A percentile compares a stretch with the other conserved stretches of the same genome.
phyloP scores from a whole-genome alignment of 2,797 vertebrate genomes.

The Eospalax fontanierii region DNA sequence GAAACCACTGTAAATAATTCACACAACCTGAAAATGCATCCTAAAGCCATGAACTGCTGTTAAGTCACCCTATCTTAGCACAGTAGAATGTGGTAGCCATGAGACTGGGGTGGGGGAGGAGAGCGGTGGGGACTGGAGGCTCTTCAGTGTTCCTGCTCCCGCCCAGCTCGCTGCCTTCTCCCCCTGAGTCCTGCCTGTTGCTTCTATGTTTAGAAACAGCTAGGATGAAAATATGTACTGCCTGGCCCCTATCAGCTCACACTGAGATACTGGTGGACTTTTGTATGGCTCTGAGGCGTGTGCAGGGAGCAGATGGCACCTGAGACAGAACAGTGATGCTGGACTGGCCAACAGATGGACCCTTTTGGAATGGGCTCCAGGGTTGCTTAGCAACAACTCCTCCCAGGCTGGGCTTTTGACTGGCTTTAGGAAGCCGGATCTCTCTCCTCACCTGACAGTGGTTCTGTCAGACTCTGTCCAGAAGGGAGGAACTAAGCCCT shows the following conservation, averaged over 20 bases:
- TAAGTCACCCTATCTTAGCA: background rate
- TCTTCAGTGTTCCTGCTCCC: background rate
- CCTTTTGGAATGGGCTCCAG: slow-evolving; percentile 50
- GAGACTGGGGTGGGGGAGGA: background rate
- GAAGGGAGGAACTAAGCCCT: background rate
- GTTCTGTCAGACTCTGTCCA: background rate
- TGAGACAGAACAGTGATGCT: background rate
- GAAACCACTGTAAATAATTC: background rate
- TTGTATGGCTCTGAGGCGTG: slow-evolving; percentile 56
- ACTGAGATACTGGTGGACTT: slow-evolving; percentile 62
- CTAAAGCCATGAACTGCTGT: background rate
- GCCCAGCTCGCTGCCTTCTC: background rate
- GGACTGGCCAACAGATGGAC: slow-evolving; percentile 74
- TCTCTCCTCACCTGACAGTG: slow-evolving; percentile 15
- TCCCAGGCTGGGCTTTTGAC: slow-evolving; percentile 16
- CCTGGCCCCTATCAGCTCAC: slow-evolving; percentile 58
- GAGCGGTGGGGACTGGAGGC: background rate
- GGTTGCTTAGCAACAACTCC: slow-evolving; percentile 76
- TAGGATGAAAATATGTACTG: slow-evolving; percentile 66
- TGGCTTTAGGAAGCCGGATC: slow-evolving; percentile 43
- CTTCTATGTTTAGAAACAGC: slow-evolving; percentile 79
- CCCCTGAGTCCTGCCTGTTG: slow-evolving; percentile 54
- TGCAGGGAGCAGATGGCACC: slow-evolving; percentile 71
- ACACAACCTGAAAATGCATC: background rate
- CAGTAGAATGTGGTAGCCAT: background rate